Percentiles rank a stretch among this genome's conserved stretches.
Evolutionary conservation across 2,797 vertebrate genomes (phyloP).

Genomic region (Ambastaia sidthimunki): DNA sequence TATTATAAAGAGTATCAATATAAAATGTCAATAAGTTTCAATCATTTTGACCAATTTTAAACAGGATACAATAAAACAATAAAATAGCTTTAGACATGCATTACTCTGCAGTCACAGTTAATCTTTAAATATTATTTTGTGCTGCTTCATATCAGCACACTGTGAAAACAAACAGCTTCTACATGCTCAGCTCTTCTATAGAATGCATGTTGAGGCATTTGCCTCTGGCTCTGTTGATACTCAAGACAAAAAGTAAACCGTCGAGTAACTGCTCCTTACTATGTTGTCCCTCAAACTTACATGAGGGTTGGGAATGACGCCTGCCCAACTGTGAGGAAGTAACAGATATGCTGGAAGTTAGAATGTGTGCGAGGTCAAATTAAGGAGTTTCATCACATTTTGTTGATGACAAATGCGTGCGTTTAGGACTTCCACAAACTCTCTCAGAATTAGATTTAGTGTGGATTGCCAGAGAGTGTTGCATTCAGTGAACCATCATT

Average conservation of each 20-base stretch:
- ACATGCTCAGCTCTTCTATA: conserved; percentile 14
- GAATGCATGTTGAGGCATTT: conserved; percentile 55
- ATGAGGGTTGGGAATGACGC: conserved; percentile 30
- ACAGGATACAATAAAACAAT: too few relatives aligned
- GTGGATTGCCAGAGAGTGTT: conserved; percentile 8
- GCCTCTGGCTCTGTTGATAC: conserved; percentile 59
- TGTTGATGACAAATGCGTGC: neutral
- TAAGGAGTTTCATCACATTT: neutral
- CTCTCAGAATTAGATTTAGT: neutral
- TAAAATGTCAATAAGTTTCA: too few relatives aligned
- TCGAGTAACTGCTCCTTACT: conserved; percentile 44
- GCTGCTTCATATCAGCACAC: too few relatives aligned
- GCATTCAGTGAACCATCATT: conserved; percentile 24
- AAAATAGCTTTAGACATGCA: too few relatives aligned
- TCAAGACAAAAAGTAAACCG: conserved; percentile 60
- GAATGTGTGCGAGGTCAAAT: neutral
- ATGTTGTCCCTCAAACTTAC: conserved; percentile 29
- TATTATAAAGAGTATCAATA: neutral
- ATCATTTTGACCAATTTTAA: too few relatives aligned
- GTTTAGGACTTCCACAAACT: neutral
- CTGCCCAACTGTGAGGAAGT: neutral
- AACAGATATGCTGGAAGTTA: neutral
- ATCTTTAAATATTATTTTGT: too few relatives aligned
- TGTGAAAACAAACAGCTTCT: too few relatives aligned
- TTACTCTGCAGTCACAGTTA: too few relatives aligned